Evolutionary conservation across 2,113 vertebrate genomes (phyloP).

Genomic region (Corynorhinus townsendii): DNA sequence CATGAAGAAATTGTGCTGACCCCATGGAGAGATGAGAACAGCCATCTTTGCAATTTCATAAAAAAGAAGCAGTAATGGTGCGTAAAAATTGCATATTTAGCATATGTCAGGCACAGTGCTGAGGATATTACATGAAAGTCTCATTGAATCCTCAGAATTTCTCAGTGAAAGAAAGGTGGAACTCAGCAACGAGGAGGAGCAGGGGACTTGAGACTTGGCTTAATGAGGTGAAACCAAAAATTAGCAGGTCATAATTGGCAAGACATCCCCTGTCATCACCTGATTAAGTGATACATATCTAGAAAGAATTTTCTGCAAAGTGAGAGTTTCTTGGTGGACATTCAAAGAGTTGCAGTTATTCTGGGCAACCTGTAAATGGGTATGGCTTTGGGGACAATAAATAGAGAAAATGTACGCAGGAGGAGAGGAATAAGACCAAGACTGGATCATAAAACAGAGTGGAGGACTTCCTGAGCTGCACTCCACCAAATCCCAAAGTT

Average conservation of each 20-base stretch:
- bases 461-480: neutral
- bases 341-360: neutral
- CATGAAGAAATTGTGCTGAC: neutral
- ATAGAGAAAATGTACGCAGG: neutral
- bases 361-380: neutral
- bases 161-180: neutral
- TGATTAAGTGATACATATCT: neutral
- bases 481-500: neutral
- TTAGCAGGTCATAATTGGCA: neutral
- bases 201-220: neutral
- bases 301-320: neutral
- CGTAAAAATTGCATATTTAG: neutral
- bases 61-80: neutral
- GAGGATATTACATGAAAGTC: neutral
- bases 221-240: neutral
- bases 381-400: neutral
- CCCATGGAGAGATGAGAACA: fast-evolving
- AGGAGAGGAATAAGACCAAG: neutral
- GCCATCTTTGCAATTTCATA: neutral
- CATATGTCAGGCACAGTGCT: neutral
- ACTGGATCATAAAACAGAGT: neutral
- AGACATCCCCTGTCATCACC: neutral
- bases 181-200: neutral
- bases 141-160: neutral
- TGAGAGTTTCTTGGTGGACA: neutral